These are phyloP conservation scores for Alexandromys fortis DNA, from an alignment of 2,113 vertebrate genomes.

Conservation along the genomic window DNA sequence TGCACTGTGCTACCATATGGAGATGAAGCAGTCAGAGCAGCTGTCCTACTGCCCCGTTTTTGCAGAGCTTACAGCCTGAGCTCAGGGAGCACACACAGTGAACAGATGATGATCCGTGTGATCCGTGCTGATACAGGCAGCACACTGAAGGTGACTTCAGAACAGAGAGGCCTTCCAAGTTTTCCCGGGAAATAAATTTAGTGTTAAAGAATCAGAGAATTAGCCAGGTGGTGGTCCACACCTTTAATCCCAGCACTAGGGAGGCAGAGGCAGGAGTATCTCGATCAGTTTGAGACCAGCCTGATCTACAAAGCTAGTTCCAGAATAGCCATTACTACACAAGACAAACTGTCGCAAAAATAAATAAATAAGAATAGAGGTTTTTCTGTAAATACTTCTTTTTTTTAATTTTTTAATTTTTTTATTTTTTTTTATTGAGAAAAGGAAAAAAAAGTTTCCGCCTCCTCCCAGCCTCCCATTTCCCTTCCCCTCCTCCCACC, in stretches of 20 bases:
- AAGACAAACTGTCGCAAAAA: neutral
- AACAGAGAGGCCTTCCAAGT: slow-evolving; percentile 4
- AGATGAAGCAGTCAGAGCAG: slow-evolving; percentile 9
- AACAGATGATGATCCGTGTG: neutral
- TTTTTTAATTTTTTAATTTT: no score
- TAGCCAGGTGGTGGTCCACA: neutral
- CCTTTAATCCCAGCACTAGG: neutral
- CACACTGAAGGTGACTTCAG: neutral
- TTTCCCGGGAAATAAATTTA: neutral
- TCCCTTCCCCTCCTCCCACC: no score
- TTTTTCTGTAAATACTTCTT: slow-evolving; percentile 12
- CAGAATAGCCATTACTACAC: neutral
- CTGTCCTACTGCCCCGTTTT: slow-evolving; percentile 41
- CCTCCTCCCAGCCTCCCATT: no score
- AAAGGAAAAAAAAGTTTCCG: no score
- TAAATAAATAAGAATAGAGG: neutral
- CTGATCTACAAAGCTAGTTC: neutral
- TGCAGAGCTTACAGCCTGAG: slow-evolving; percentile 57
- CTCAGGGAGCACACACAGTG: neutral
- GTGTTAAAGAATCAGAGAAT: neutral
- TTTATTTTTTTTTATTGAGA: no score
- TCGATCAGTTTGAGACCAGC: neutral
- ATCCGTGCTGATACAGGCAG: neutral
- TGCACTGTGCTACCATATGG: neutral
- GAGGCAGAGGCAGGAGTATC: no score